These are phyloP conservation scores for Prenolepis imparis DNA, from an alignment of 2,888 invertebrate species.

Conservation along the genomic window DNA sequence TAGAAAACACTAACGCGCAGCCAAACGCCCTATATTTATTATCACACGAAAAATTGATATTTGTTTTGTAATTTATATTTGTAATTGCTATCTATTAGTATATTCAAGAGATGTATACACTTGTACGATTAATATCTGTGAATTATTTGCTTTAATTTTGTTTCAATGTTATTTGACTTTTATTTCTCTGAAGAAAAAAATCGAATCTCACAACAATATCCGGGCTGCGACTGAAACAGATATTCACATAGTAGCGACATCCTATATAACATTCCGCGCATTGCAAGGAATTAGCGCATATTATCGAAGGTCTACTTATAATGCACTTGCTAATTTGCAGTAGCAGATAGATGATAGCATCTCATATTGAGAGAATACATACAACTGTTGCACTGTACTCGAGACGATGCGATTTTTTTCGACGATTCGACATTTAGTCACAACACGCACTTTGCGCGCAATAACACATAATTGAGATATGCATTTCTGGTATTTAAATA, in stretches of 20 bases:
- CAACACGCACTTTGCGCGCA: slow-evolving; percentile 21
- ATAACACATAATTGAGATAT: slow-evolving; percentile 22
- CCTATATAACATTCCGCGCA: slow-evolving; percentile 4
- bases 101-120: background rate
- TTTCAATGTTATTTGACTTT: background rate
- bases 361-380: slow-evolving; percentile 42
- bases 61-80: background rate
- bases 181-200: background rate
- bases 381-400: slow-evolving; percentile 64
- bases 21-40: background rate
- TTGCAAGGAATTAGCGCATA: slow-evolving; percentile 68
- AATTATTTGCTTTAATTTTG: background rate
- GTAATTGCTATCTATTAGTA: background rate
- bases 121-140: background rate
- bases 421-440: background rate
- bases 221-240: background rate
- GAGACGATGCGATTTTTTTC: slow-evolving; percentile 6
- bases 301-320: slow-evolving; percentile 67
- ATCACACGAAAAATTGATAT: background rate
- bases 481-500: slow-evolving; percentile 18
- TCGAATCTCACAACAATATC: no score
- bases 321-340: slow-evolving; percentile 66
- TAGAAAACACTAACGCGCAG: background rate
- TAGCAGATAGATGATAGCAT: slow-evolving; percentile 57
- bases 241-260: background rate